phyloP scores from a whole-genome alignment of 2,888 invertebrate genomes.

The Cheilosia grossa region DNA sequence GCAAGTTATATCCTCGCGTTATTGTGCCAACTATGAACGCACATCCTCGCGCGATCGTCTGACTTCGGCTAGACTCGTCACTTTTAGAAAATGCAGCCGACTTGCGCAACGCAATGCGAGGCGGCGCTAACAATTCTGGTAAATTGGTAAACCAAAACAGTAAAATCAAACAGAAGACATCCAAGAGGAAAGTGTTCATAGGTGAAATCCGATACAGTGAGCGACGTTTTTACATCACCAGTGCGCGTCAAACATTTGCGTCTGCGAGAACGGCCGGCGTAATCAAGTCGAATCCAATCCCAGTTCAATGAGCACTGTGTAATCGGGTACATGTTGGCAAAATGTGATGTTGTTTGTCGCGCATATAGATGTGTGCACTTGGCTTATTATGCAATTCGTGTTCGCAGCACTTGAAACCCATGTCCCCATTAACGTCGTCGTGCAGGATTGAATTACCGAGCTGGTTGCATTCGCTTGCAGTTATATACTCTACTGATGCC shows the following conservation, averaged over 20 bases:
- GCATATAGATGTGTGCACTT: slow-evolving; percentile 29
- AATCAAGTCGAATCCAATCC: slow-evolving; percentile 37
- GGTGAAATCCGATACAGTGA: slow-evolving; percentile 30
- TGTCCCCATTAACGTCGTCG: slow-evolving; percentile 61
- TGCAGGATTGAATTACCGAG: slow-evolving; percentile 54
- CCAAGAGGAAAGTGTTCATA: slow-evolving; percentile 28
- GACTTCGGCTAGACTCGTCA: background rate
- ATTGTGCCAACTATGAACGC: background rate
- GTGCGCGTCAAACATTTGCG: slow-evolving; percentile 56
- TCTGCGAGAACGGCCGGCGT: slow-evolving; percentile 41
- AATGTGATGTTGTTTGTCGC: slow-evolving; percentile 58
- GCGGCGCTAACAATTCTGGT: background rate
- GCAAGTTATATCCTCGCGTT: slow-evolving; percentile 1
- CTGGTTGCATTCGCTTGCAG: slow-evolving; percentile 50
- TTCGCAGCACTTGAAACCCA: slow-evolving; percentile 67
- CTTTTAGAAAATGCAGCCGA: background rate
- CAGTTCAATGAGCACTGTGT: slow-evolving; percentile 58
- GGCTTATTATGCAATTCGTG: slow-evolving; percentile 64
- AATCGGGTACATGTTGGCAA: slow-evolving; percentile 35
- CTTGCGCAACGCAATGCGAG: too few species aligned
- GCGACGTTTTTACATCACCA: slow-evolving; percentile 49
- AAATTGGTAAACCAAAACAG: background rate
- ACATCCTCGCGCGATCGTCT: background rate
- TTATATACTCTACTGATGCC: slow-evolving; percentile 11
- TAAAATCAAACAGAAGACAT: background rate